Base-by-base conservation (phyloP, 2,113 vertebrate species). In the Oncorhynchus kisutch region DNA sequence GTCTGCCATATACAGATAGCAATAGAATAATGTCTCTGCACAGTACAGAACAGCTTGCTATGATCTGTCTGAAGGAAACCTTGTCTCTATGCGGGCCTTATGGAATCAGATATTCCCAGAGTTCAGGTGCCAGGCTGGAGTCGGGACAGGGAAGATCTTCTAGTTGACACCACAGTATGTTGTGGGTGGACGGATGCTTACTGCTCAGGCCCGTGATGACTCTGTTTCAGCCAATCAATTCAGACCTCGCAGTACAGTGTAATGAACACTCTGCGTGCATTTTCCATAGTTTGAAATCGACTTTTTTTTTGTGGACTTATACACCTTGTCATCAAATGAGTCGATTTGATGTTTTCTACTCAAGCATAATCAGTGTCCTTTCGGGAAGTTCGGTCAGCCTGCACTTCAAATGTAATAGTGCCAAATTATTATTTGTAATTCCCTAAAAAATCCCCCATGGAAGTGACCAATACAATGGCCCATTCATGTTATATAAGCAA, bases 1-100 rank as follows among this genome's bases (percentile, higher is more conserved):
- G 78, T 76, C 76, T 78, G 67, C 9, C 4, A 34, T 18, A 66
- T 20, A 64, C 72, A 68, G 51, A 67, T 29, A 70, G 57, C 14
- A 59, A 12, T 5, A 27, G 49, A 70, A 71, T 54, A 59, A 49
- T 66, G 20, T 54, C 20, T 24, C 59, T 48, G 57, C 24, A 25
- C 57, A 49, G 54, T 75, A 66, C 71, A 18, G 54, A 31, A 3
- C 31, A 3, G 49, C 7, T 13, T 18, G 64, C 51, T 68, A 72
- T 31, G 5, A 4, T 67, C 51, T 64, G 62, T 64, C 62, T 64
- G 62, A 67, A 67, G 65, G 25, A 67, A 29, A 14, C 65, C 12
- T 22, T 22, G 57, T 67, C 5, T 34, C 29, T 18, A 67, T 67
- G 29, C 29, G 4, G 66, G 66, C 66, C 66, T 29, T 67, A 18